Evolutionary conservation across 1,140 invertebrate genomes (phyloP).

Genomic region (Drosophila suzukii): DNA sequence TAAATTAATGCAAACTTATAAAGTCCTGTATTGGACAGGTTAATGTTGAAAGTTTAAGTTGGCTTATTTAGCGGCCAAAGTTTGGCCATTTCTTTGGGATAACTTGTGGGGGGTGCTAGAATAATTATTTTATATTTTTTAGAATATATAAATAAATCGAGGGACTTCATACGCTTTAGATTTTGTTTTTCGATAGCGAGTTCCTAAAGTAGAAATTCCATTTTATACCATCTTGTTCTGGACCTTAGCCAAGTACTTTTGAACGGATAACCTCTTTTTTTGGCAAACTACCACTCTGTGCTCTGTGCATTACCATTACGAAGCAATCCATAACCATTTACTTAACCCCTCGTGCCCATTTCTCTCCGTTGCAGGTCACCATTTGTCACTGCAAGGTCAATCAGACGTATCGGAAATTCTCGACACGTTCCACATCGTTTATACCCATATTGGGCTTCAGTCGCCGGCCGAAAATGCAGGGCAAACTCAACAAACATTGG

Average conservation of each 20-base stretch:
- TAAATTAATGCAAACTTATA: conserved; percentile 19
- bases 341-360: neutral
- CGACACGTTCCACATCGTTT: conserved; percentile 83
- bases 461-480: conserved; percentile 76
- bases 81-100: neutral
- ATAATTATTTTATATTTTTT: neutral
- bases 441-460: conserved; percentile 83
- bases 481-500: conserved; percentile 82
- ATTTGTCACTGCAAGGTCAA: conserved; percentile 90
- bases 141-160: neutral
- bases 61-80: conserved; percentile 3
- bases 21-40: conserved; percentile 25
- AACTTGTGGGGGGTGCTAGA: too few species aligned
- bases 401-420: conserved; percentile 88
- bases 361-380: conserved; percentile 66
- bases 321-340: conserved; percentile 39
- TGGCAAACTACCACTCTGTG: neutral
- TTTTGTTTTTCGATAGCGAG: too few species aligned
- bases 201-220: neutral
- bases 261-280: conserved; percentile 3
- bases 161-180: too few species aligned
- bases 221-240: neutral
- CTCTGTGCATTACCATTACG: neutral
- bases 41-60: conserved; percentile 25
- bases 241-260: neutral